Base-by-base conservation (phyloP, 2,888 invertebrate species). In the Lampropteryx suffumata region DNA sequence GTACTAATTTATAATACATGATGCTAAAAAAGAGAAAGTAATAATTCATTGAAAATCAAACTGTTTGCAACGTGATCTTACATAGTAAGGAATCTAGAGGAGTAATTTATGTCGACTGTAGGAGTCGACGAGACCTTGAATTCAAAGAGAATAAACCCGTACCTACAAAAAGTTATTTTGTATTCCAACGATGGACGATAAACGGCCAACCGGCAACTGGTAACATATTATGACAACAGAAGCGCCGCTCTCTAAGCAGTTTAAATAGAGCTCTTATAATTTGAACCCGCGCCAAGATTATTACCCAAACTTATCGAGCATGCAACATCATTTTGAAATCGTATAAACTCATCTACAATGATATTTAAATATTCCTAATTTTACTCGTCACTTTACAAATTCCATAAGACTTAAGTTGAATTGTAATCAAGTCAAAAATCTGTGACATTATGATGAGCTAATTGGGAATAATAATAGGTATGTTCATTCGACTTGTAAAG, bases 251-350 rank as follows among this genome's bases (percentile, higher is more conserved):
- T 50, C 56, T 53, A 56, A 58, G 52, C 55, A 53, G 51, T 51
- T 61, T 52, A 58, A 55, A 58, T 55, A 62, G 58, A n/a, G n/a
- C 59, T 59, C 53, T 55, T 50, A 63, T 52, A 56, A 56, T 60
- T 68, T 71, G 71, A 70, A 65, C 51, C 32, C 45, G 43, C 57
- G 73, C 68, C 73, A 71, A 68, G 53, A 61, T 21, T 21, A 45
- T 59, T 50, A 49, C 46, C 49, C 24, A 45, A 51, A 48, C 50
- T 49, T 52, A 57, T 50, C 29, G 43, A 37, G 41, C 45, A 28
- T 46, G 40, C 57, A 35, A 48, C 41, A 48, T 46, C 46, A 50
- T 48, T 45, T 40, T 9, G 14, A 51, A 37, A 54, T 40, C 37
- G 37, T 39, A 59, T 47, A 50, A 51, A 58, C 45, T 44, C 26